Conservation (phyloP, 1,140 invertebrate species). For the Drosophila neocordata region DNA sequence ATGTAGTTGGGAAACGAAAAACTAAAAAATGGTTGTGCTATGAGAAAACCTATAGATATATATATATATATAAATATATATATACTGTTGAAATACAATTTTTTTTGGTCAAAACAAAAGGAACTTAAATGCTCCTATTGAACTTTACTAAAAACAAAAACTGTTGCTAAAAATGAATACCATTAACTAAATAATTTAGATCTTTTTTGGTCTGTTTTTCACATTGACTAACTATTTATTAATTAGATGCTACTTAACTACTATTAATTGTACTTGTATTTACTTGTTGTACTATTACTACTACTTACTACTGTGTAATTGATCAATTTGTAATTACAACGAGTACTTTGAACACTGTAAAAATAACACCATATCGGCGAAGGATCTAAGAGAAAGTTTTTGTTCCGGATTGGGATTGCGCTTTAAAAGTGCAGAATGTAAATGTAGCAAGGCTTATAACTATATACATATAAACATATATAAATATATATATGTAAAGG, state of each 20-base stretch:
- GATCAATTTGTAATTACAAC: constrained; percentile 27
- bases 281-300: constrained; percentile 25
- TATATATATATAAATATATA: neutral
- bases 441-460: constrained; percentile 56
- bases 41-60: constrained; percentile 47
- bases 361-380: constrained; percentile 79
- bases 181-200: constrained; percentile 60
- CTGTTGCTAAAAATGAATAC: neutral
- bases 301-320: constrained; percentile 1
- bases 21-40: constrained; percentile 80
- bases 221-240: constrained; percentile 30
- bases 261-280: constrained; percentile 27
- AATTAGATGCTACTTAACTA: constrained; percentile 44
- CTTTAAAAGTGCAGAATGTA: constrained; percentile 70
- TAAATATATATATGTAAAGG: neutral
- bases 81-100: constrained; percentile 23
- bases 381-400: constrained; percentile 30
- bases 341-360: constrained; percentile 72
- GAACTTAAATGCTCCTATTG: neutral
- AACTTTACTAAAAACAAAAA: constrained; percentile 22
- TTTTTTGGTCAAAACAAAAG: neutral
- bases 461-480: constrained; percentile 6
- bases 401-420: constrained; percentile 43
- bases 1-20: constrained; percentile 50
- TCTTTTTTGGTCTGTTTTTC: constrained; percentile 57